Evolutionary conservation across 2,888 invertebrate genomes (phyloP), one percentile per base, ranked within the genome.

Genomic region (Pandemis corylana): DNA sequence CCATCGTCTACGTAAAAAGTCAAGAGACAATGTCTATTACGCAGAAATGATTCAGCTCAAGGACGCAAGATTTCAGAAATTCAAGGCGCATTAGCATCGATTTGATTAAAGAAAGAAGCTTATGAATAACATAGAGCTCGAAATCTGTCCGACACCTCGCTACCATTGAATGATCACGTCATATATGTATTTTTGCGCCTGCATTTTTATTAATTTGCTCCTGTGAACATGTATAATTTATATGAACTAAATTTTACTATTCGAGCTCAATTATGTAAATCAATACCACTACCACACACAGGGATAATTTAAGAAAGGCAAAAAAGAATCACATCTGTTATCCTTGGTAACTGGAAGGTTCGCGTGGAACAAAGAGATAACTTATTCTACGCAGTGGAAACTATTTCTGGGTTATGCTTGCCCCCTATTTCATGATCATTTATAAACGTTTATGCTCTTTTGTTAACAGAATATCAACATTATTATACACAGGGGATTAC

Each of bases 1-100:
- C 72, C 72, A 62, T 51, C 51, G 61, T 36, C 15, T 49, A 41
- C 41, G n/a, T 7, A 72, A 61, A 61, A 62, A 42, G 51, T 66
- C 51, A 56, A 49, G 46, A 49, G 64, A 65, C 65, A 65, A 65
- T 49, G 65, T 53, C 36, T 67, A 71, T 59, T 49, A 44, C 20
- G n/a, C 15, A 49, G 41, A 49, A 36, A 68, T 42, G 49, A 69
- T 68, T 44, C 51, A 69, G 41, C 59, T 59, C 65, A 69, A 61
- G 65, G 59, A 65, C 64, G 36, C 6, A 36, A 44, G n/a, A 9
- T 41, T 13, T 15, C 51, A 36, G 28, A 36, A 5, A 42, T n/a
- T 41, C 7, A 15, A 53, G n/a, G 53, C 15, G 20, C 9, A 56
- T 20, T 15, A 7, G 1, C 20, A 6, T 56, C 20, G 20, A 56